Base-by-base conservation (phyloP, 2,888 invertebrate genomes). In the Phaonia tiefii region DNA sequence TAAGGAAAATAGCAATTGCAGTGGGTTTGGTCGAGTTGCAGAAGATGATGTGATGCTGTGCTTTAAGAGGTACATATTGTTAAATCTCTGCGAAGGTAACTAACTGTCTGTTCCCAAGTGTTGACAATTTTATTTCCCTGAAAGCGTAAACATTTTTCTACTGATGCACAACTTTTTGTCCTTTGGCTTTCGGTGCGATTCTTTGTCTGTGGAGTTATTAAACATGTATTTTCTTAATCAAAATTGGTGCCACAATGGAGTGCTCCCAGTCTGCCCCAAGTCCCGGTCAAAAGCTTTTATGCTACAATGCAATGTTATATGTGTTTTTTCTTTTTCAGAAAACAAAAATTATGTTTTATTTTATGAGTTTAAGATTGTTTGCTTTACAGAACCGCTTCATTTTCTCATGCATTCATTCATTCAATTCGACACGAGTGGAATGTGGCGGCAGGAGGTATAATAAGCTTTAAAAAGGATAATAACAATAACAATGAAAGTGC, bases 381-480 rank as follows among this genome's bases (percentile, higher is more conserved):
- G 49, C 49, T 49, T 46, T 17, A 31, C 7, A 8, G 8, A 49
- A 31, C 31, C 31, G 31, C 20, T 46, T 15, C 4, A 31, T 49
- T 49, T 20, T 8, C 20, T 49, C 31, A n/a, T 5, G 46, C 49
- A 31, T 31, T 44, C 44, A 17, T 49, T 15, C 31, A 39, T 37
- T 20, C 20, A 31, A 15, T 58, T 13, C 56, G n/a, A 56, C 13
- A 11, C 2, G 15, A 13, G 49, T 54, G 31, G 26, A 44, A 10
- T 49, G n/a, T n/a, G 8, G 26, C 66, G 31, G n/a, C 31, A 22
- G 37, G 3, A 31, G 31, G 31, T 51, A 51, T 69, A 69, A 69
- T 69, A 69, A 69, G 67, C 51, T 69, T 69, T 69, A 51, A 37
- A 37, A 60, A 22, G 67, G 22, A 69, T 69, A 69, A 69, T 39